A percentile compares a stretch with the other conserved stretches of the same genome.
Conservation (phyloP, 1,140 invertebrate species). For the Diorhabda carinulata region DNA sequence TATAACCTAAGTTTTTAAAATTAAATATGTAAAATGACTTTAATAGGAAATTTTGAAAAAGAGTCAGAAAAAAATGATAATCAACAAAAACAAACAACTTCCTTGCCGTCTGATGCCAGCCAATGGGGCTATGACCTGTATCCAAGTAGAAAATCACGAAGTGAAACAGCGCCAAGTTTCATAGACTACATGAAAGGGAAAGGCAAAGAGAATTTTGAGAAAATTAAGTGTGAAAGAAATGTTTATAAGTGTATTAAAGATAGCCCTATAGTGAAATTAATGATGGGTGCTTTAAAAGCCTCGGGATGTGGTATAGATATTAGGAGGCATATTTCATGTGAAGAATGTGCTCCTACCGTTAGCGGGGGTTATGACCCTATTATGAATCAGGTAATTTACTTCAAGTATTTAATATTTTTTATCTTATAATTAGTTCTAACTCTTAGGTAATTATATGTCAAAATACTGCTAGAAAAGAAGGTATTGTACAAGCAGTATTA, state of each 20-base stretch:
- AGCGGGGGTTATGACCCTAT: conserved; percentile 90
- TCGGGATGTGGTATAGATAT: conserved; percentile 82
- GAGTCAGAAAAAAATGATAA: neutral
- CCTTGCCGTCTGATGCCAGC: conserved; percentile 28
- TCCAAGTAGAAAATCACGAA: conserved; percentile 66
- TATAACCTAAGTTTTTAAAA: neutral
- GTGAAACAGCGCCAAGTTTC: conserved; percentile 48
- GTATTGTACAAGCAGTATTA: conserved; percentile 72
- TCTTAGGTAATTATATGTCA: conserved; percentile 77
- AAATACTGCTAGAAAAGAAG: conserved; percentile 66
- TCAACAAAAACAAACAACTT: conserved; percentile 2
- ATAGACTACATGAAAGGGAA: conserved; percentile 58
- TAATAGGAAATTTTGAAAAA: neutral
- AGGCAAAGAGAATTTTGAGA: conserved; percentile 64
- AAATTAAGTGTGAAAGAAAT: conserved; percentile 76
- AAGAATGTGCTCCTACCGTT: conserved; percentile 77
- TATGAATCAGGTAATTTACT: conserved; percentile 65
- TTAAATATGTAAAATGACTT: conserved; percentile 7
- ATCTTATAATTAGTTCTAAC: neutral
- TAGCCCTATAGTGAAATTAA: conserved; percentile 79
- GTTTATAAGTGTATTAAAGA: conserved; percentile 71
- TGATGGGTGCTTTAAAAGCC: conserved; percentile 78
- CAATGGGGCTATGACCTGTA: conserved; percentile 79
- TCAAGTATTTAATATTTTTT: neutral
- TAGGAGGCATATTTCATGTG: conserved; percentile 85